Conservation (phyloP, 2,113 vertebrate species). For the Propithecus coquereli region DNA sequence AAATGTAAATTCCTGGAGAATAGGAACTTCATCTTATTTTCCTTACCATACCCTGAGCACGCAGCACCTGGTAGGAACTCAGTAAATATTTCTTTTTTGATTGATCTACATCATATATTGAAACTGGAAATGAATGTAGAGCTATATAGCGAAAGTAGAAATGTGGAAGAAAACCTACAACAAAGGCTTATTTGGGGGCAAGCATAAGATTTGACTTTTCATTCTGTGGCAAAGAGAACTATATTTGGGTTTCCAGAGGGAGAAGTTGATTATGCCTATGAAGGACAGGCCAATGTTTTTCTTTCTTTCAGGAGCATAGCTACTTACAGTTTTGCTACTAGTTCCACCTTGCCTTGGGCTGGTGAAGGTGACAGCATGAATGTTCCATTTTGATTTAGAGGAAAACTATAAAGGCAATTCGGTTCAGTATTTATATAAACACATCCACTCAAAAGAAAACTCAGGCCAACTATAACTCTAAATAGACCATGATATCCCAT, state of each 20-base stretch:
- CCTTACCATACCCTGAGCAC: neutral
- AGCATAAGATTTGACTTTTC: neutral
- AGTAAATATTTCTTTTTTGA: neutral
- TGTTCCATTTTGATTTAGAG: constrained; percentile 16
- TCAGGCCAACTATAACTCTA: constrained; percentile 56
- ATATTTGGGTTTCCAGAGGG: neutral
- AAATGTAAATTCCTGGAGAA: neutral
- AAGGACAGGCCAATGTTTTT: neutral
- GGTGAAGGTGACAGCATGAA: neutral
- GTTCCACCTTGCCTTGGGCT: constrained; percentile 8
- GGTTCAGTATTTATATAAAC: constrained; percentile 43
- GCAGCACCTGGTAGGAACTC: neutral
- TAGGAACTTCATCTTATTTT: neutral
- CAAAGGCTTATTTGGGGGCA: neutral
- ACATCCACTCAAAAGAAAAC: constrained; percentile 48
- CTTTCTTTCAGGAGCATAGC: neutral
- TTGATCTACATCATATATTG: neutral
- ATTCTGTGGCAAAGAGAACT: neutral
- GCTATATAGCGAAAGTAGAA: neutral
- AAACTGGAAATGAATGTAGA: neutral
- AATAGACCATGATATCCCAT: constrained; percentile 60
- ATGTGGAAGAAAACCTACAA: neutral
- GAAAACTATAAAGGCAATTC: constrained; percentile 41
- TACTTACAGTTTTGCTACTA: neutral
- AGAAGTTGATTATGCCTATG: neutral